phyloP scores from a whole-genome alignment of 2,113 vertebrate species.

The Pholis gunnellus region DNA sequence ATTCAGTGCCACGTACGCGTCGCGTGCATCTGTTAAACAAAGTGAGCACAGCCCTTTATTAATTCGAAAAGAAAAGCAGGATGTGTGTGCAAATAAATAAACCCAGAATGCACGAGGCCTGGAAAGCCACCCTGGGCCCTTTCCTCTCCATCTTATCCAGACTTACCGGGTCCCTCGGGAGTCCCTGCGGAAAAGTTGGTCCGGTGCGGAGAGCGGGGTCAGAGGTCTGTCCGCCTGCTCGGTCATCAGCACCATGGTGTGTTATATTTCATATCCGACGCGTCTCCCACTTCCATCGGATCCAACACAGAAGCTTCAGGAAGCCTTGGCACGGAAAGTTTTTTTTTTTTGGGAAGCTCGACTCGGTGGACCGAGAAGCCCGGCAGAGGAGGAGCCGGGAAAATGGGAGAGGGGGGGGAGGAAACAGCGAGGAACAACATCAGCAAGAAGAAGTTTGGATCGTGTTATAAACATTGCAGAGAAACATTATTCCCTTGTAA shows the following conservation, averaged over 20 bases:
- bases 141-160: constrained; percentile 36
- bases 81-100: constrained; percentile 34
- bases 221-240: constrained; percentile 70
- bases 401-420: constrained; percentile 49
- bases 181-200: constrained; percentile 62
- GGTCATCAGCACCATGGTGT: constrained; percentile 71
- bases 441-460: background rate
- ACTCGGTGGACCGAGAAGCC: constrained; percentile 33
- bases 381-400: constrained; percentile 72
- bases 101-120: background rate
- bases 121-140: constrained; percentile 13
- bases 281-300: constrained; percentile 14
- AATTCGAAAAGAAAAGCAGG: background rate
- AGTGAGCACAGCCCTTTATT: background rate
- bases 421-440: background rate
- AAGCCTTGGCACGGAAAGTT: constrained; percentile 52
- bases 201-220: constrained; percentile 64
- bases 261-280: constrained; percentile 17
- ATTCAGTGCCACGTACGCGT: constrained; percentile 40
- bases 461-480: background rate
- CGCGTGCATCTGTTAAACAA: background rate
- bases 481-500: no score
- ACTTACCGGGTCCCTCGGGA: constrained; percentile 75
- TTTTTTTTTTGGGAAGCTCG: constrained; percentile 36
- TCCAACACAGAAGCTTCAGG: constrained; percentile 14